These are phyloP conservation scores for Ispidina picta DNA, from an alignment of 2,797 vertebrate species.

Conservation along the genomic window DNA sequence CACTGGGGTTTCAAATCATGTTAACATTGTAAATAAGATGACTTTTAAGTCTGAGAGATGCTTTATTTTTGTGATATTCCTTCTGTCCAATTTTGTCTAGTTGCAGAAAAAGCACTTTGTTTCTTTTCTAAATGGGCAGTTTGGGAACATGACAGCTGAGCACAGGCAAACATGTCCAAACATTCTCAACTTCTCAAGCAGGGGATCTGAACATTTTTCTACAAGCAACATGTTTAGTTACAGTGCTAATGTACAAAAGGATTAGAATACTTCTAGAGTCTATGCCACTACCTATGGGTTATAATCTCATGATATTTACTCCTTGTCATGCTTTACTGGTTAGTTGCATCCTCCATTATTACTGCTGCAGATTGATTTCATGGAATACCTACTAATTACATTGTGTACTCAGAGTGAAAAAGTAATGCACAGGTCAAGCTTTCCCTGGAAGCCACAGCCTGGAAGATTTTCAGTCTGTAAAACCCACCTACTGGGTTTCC, in stretches of 20 bases:
- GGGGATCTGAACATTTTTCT: not conserved
- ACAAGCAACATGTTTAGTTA: not conserved
- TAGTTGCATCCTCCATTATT: slow-evolving; percentile 12
- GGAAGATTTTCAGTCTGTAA: not conserved
- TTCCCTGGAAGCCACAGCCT: not conserved
- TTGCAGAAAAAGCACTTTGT: not conserved
- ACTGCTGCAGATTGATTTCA: not conserved
- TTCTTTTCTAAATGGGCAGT: not conserved
- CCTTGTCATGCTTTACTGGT: not conserved
- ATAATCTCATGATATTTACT: not conserved
- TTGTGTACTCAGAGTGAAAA: not conserved
- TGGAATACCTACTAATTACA: slow-evolving; percentile 4
- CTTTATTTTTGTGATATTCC: not conserved
- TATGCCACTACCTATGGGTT: not conserved
- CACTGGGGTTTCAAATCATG: not conserved
- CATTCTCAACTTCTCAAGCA: not conserved
- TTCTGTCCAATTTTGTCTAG: slow-evolving; percentile 9
- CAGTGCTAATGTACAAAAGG: not conserved
- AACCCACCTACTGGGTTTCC: not conserved
- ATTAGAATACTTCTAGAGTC: not conserved
- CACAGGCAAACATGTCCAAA: not conserved
- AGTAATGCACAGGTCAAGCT: not conserved
- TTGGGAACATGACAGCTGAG: not conserved
- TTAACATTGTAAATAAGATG: slow-evolving; percentile 3
- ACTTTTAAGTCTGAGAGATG: not conserved